Evolutionary conservation across 2,797 vertebrate genomes (phyloP).

Genomic region (Epinephelus awoara): DNA sequence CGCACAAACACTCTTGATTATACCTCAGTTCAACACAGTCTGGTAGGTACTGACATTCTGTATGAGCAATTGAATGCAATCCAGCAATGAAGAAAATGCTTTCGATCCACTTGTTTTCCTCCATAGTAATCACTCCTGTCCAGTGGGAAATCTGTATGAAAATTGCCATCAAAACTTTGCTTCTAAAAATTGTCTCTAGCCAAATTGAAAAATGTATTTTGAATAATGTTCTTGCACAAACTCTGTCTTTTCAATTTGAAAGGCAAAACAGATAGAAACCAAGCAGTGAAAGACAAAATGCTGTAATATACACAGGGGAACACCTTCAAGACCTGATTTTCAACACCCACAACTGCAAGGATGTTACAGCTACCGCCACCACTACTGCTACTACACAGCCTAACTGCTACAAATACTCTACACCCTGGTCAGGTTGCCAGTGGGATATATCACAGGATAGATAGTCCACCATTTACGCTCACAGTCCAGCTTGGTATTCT

Average conservation of each 20-base stretch:
- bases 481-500: neutral
- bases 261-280: neutral
- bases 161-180: conserved; percentile 1
- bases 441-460: neutral
- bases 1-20: conserved; percentile 8
- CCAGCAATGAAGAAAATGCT: neutral
- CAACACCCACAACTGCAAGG: neutral
- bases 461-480: neutral
- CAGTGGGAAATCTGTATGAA: neutral
- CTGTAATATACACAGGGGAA: neutral
- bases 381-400: neutral
- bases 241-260: neutral
- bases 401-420: neutral
- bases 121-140: neutral
- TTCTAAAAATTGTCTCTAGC: neutral
- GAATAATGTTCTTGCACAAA: neutral
- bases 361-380: neutral
- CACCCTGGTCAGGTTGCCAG: neutral
- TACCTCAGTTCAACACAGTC: neutral
- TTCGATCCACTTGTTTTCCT: neutral
- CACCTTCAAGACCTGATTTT: neutral
- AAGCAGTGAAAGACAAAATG: conserved; percentile 2
- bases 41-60: conserved; percentile 1
- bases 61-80: neutral
- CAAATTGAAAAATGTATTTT: neutral